Conservation (phyloP, 2,888 invertebrate genomes). For the Quadroppia sp. region DNA sequence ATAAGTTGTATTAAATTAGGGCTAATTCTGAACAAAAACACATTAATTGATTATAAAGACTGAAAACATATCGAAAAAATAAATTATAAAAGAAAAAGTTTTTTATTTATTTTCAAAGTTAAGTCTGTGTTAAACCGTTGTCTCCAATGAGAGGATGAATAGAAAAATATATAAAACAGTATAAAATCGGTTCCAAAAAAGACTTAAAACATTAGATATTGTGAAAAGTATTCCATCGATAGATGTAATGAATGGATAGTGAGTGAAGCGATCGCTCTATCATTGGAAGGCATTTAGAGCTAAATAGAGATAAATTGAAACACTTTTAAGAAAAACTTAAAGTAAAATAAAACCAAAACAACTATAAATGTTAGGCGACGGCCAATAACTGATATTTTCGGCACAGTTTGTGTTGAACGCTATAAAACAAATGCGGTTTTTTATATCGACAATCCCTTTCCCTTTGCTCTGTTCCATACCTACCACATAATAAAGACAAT, state of each 20-base stretch:
- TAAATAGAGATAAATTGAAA: conserved; percentile 26
- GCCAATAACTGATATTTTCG: conserved; percentile 1
- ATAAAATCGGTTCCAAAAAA: neutral
- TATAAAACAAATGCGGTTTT: conserved; percentile 11
- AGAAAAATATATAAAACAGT: neutral
- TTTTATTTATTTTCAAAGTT: neutral
- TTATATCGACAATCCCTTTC: conserved; percentile 1
- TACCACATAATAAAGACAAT: neutral
- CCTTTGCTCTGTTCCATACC: neutral
- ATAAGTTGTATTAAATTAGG: conserved; percentile 5
- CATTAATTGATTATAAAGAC: conserved; percentile 2
- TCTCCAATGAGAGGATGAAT: neutral
- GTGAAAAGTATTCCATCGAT: neutral
- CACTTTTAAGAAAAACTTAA: conserved; percentile 11
- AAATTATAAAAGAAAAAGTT: neutral
- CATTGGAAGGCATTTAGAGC: conserved; percentile 13
- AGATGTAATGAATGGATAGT: conserved; percentile 18
- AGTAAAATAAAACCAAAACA: neutral
- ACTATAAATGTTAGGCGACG: conserved; percentile 1
- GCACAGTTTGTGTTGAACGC: neutral
- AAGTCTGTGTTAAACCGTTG: neutral
- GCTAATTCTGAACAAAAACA: neutral
- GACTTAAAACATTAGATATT: neutral
- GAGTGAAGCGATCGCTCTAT: conserved; percentile 13
- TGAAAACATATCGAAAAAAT: neutral